These are phyloP conservation scores for Caenorhabditis sp. DNA, from an alignment of 2,888 invertebrate genomes.

Conservation along the genomic window DNA sequence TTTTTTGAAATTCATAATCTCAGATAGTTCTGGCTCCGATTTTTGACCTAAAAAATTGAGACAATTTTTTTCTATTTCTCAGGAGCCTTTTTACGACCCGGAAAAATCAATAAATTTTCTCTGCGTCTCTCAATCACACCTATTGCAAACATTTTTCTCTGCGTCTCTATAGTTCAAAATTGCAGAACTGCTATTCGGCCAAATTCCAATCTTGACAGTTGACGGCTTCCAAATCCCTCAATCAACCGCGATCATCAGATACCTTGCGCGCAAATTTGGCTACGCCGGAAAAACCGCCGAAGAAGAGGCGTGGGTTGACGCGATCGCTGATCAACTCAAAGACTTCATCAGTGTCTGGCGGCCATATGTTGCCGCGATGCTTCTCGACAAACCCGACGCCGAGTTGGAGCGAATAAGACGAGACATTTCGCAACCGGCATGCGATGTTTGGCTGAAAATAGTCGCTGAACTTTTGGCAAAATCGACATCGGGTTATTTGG, in stretches of 20 bases:
- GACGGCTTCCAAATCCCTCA: constrained; percentile 32
- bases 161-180: too few relatives aligned
- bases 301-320: constrained; percentile 43
- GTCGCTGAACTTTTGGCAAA: constrained; percentile 21
- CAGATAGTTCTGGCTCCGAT: too few relatives aligned
- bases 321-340: constrained; percentile 41
- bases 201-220: constrained; percentile 37
- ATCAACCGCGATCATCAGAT: constrained; percentile 34
- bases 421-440: constrained; percentile 25
- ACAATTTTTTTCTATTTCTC: too few relatives aligned
- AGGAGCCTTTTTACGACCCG: too few relatives aligned
- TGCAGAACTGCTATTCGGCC: constrained; percentile 40
- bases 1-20: too few relatives aligned
- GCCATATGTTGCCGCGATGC: constrained; percentile 14
- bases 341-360: constrained; percentile 19
- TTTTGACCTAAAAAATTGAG: too few relatives aligned
- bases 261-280: constrained; percentile 40
- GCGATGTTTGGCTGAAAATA: constrained; percentile 18
- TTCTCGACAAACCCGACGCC: constrained; percentile 10
- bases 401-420: constrained; percentile 6
- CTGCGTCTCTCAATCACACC: too few relatives aligned
- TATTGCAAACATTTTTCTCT: too few relatives aligned
- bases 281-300: constrained; percentile 40
- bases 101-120: too few relatives aligned
- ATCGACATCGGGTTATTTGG: constrained; percentile 26